Evolutionary conservation across 1,140 invertebrate genomes (phyloP), one percentile per base, ranked within the genome.

Genomic region (Diorhabda carinulata): DNA sequence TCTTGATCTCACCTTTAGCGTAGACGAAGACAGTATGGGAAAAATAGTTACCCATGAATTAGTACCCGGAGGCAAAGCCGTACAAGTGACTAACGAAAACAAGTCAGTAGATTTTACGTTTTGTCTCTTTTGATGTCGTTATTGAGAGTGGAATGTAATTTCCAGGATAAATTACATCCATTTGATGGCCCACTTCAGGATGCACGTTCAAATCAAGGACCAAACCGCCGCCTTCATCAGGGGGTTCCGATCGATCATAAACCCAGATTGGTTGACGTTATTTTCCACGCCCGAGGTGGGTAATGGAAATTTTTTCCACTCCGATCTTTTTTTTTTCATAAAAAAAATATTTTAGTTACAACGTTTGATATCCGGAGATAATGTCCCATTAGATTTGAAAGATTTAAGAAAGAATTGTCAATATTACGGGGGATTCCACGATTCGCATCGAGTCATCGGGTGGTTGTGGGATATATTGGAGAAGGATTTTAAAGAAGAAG

Each of bases 391-490:
- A 61, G 96, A 99, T 85, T 83, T 98, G 64, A 86, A 89, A 76
- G 97, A 99, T 84, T 83, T 99, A 59, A 87, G 96, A 64, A 89
- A 89, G 74, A 91, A 99, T 82, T 98, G 97, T 3, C 95, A 98
- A 83, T 99, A 99, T 84, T 99, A 98, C 83, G 98, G 98, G 52
- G 98, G 98, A 4, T 99, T 99, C 83, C 98, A 99, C 82, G 96
- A 98, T 83, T 97, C 94, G 71, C 98, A 99, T 84, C 87, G 95
- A 72, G 95, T 99, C 56, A 93, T 99, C 9, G 91, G 93, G 77
- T 99, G 98, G 98, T 84, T 99, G 8, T 99, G 98, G 98, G 96
- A 99, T 82, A 95, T 99, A 73, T 83, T 99, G 43, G 93, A 97
- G 76, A 92, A 95, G 77, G 97, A 99, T 83, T 99, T 99, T 82